Evolutionary conservation across 2,797 vertebrate genomes (phyloP).

Genomic region (Smutsia temminckii): DNA sequence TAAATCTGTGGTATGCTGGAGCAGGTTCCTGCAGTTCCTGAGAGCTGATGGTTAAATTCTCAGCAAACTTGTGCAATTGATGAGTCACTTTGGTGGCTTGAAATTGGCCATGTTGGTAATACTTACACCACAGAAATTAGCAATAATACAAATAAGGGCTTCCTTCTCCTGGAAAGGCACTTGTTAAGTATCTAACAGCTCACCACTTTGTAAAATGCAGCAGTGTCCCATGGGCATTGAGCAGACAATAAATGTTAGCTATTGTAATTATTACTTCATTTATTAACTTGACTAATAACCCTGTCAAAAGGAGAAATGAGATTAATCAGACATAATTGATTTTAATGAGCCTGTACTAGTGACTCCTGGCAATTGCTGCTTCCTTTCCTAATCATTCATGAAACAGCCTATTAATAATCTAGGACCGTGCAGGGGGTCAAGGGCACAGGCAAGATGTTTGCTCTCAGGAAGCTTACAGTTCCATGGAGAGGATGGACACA

Average conservation of each 20-base stretch:
- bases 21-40: background rate
- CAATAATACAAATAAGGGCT: background rate
- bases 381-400: background rate
- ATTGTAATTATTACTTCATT: conserved; percentile 10
- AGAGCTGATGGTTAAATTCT: background rate
- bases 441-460: background rate
- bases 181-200: background rate
- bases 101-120: background rate
- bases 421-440: no score
- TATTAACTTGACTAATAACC: conserved; percentile 54
- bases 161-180: background rate
- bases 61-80: background rate
- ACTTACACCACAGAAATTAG: background rate
- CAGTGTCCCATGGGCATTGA: background rate
- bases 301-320: conserved; percentile 37
- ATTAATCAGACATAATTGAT: conserved; percentile 29
- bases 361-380: background rate
- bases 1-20: background rate
- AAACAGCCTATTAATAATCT: background rate
- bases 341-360: conserved; percentile 24
- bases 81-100: background rate
- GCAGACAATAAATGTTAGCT: background rate
- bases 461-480: background rate
- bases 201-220: background rate
- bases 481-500: background rate